Percentiles rank a stretch among this genome's conserved stretches.
Conservation (phyloP, 2,797 vertebrate species). For the Liasis olivaceus region DNA sequence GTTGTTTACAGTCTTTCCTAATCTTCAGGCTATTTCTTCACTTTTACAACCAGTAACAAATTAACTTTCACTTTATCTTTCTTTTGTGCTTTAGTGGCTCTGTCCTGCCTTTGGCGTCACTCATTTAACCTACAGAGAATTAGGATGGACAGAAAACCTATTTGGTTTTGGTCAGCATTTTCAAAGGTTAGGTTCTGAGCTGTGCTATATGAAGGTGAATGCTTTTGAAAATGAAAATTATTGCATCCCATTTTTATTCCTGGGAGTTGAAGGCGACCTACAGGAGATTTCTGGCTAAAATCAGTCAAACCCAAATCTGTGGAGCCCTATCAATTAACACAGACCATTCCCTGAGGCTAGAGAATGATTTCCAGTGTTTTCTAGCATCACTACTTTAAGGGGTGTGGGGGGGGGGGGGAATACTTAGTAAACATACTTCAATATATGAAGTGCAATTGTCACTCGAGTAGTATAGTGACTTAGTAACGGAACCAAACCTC, state of each 20-base stretch:
- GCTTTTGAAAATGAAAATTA: background rate
- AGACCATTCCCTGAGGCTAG: background rate
- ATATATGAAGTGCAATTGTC: background rate
- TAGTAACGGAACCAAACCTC: background rate
- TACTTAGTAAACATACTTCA: background rate
- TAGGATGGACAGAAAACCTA: slow-evolving; percentile 22
- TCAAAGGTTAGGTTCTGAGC: background rate
- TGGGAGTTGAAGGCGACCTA: background rate
- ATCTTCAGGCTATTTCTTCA: slow-evolving; percentile 55
- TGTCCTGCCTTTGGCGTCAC: slow-evolving; percentile 33
- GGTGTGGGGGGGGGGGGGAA: background rate
- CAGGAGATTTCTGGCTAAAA: background rate
- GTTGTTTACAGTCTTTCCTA: slow-evolving; percentile 47
- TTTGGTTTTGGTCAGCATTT: slow-evolving; percentile 10
- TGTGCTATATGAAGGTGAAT: background rate
- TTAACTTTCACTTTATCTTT: slow-evolving; percentile 58
- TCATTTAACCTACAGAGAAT: slow-evolving; percentile 24
- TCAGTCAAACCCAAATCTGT: background rate
- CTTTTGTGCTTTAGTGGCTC: slow-evolving; percentile 28
- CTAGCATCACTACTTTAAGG: background rate
- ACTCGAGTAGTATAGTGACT: background rate
- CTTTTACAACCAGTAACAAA: slow-evolving; percentile 58
- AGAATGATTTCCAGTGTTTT: background rate
- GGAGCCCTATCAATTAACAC: background rate
- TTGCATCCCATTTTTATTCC: background rate